Conservation (phyloP, 1,140 invertebrate species). For the Oryctes rhinoceros region DNA sequence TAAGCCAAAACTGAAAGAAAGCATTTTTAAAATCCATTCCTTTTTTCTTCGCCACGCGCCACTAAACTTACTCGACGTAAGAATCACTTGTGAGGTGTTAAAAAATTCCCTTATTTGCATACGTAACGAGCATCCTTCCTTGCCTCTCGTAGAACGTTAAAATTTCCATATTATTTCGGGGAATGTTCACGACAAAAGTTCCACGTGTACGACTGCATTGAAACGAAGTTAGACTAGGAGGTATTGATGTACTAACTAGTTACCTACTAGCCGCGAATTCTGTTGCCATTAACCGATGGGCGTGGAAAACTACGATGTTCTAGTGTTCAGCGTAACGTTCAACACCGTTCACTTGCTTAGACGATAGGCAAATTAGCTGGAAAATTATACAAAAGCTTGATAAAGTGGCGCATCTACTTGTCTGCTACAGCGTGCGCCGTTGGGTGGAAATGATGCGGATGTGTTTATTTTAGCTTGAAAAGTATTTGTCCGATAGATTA, state of each 20-base stretch:
- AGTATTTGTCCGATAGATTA: not conserved
- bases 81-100: not conserved
- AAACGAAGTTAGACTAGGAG: too few species aligned
- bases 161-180: not conserved
- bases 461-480: not conserved
- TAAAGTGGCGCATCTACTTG: not conserved
- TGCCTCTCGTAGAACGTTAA: not conserved
- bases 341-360: conserved; percentile 31
- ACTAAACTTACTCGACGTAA: not conserved
- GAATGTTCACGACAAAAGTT: not conserved
- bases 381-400: conserved; percentile 43
- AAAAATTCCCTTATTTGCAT: not conserved
- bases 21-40: too few species aligned
- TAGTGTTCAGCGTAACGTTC: not conserved
- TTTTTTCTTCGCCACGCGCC: not conserved
- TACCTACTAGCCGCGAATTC: too few species aligned
- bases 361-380: conserved; percentile 44
- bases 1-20: too few species aligned
- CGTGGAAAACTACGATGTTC: not conserved
- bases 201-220: too few species aligned
- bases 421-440: not conserved
- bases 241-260: too few species aligned
- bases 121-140: not conserved
- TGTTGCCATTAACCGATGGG: not conserved
- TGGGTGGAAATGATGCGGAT: not conserved